These are phyloP conservation scores for Origma solitaria DNA, from an alignment of 2,113 vertebrate genomes.

Conservation along the genomic window DNA sequence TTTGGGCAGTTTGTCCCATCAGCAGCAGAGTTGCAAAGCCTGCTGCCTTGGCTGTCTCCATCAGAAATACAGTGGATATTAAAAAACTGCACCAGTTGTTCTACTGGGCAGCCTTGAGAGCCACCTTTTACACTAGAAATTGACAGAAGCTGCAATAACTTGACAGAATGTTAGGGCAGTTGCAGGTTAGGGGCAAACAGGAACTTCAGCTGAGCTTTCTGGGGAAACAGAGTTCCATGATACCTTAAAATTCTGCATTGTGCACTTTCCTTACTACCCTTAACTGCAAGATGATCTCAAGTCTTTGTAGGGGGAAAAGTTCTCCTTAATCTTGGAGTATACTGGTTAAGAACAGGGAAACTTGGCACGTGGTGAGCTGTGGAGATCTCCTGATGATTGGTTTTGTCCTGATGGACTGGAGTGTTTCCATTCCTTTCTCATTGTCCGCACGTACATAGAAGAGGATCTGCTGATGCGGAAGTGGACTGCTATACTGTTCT, in stretches of 20 bases:
- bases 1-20: not conserved
- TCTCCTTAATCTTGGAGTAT: not conserved
- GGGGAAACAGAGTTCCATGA: not conserved
- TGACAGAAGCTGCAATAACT: not conserved
- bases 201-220: not conserved
- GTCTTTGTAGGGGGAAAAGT: not conserved
- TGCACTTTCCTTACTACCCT: not conserved
- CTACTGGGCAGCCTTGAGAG: not conserved
- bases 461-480: not conserved
- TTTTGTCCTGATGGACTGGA: not conserved
- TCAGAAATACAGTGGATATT: not conserved
- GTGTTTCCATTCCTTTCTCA: conserved; percentile 7
- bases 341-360: not conserved
- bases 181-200: not conserved
- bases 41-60: not conserved
- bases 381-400: not conserved
- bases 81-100: not conserved
- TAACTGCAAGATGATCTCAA: not conserved
- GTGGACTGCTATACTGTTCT: conserved; percentile 14
- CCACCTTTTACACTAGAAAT: not conserved
- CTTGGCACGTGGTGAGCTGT: not conserved
- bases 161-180: not conserved
- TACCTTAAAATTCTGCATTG: not conserved
- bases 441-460: not conserved
- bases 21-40: not conserved